Conservation (phyloP, 2,113 vertebrate genomes). For the Asarcornis scutulata region DNA sequence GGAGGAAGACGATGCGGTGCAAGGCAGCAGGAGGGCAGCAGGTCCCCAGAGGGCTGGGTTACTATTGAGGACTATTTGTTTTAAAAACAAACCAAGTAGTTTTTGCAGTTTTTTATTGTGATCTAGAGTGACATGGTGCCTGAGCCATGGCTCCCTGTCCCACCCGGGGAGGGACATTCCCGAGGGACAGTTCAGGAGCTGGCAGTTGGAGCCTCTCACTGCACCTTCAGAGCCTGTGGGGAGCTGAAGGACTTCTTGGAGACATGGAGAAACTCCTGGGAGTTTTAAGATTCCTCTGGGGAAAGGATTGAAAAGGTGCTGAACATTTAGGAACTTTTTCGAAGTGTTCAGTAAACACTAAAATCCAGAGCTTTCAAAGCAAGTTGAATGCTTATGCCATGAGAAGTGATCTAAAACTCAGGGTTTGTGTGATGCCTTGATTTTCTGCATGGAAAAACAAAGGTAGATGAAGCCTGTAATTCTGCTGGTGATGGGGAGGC, state of each 20-base stretch:
- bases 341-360: slow-evolving; percentile 12
- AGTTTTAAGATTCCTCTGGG: slow-evolving; percentile 8
- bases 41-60: not conserved
- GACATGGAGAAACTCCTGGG: slow-evolving; percentile 27
- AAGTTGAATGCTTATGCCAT: not conserved
- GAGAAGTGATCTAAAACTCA: not conserved
- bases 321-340: slow-evolving; percentile 30
- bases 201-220: not conserved
- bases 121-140: rapidly evolving
- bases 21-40: not conserved
- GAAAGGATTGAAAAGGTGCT: not conserved
- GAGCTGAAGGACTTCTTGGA: not conserved
- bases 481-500: not conserved
- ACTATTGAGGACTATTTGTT: not conserved
- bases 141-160: rapidly evolving
- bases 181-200: not conserved
- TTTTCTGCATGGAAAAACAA: not conserved
- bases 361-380: slow-evolving; percentile 17
- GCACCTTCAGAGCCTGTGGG: not conserved
- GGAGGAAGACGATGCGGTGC: not conserved
- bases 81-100: not conserved
- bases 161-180: rapidly evolving
- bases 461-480: not conserved
- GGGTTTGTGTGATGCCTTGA: not conserved
- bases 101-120: not conserved